Base-by-base conservation (phyloP, 2,888 invertebrate species). In the Iphiclides podalirius region DNA sequence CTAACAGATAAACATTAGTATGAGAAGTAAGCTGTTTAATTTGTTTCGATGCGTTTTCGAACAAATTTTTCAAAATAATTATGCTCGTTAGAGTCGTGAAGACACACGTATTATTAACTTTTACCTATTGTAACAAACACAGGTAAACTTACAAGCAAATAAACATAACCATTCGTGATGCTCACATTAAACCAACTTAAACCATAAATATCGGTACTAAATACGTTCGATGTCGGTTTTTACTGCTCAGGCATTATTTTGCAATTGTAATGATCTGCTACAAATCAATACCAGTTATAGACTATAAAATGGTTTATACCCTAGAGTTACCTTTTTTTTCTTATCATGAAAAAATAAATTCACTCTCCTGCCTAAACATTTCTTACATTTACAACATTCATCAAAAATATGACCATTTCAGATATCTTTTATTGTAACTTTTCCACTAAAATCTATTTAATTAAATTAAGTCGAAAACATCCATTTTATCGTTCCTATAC, bases 201-300 rank as follows among this genome's bases (percentile, higher is more conserved):
- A 13, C 23, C 38, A 46, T 46, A 34, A 39, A 34, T 46, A 46
- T 38, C 9, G 28, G 23, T 34, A 46, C 26, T 46, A 38, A 41
- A 47, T 36, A 36, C 14, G 31, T 37, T 37, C 13, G 14, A 17
- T 36, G 17, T 37, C 16, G 17, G 42, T 42, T 37, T 47, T 42
- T 42, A 47, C 41, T 47, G 31, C 31, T 47, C 37, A 20, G 28
- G 35, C 35, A 41, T 40, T 42, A 42, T 37, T 42, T 47, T 42
- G 17, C 41, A 41, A 31, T 47, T 41, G 31, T 47, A 36, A 47
- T 47, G 38, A 43, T 35, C 34, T 34, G 9, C 42, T 35, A 23
- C 35, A 35, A 23, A 46, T 46, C 39, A 46, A 39, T 34, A 34
- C 31, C 23, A 17, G 33, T 39, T 23, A 34, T 14, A 35, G 42